Conservation (phyloP, 2,888 invertebrate species). For the Pseudeuparius sepicola region DNA sequence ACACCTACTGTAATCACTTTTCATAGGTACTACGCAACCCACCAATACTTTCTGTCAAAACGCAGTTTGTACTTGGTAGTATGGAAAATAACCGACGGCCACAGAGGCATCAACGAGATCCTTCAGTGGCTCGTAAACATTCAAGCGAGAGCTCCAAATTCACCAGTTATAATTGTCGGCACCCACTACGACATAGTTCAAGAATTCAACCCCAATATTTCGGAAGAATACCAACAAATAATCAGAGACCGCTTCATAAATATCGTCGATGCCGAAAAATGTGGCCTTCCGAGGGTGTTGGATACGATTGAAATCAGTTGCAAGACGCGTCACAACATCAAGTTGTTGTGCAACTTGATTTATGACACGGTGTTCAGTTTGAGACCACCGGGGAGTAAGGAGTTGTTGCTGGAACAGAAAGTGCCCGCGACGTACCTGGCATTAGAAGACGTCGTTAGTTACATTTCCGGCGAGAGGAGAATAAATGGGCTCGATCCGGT, state of each 20-base stretch:
- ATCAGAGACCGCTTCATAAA: slow-evolving; percentile 84
- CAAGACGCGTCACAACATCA: slow-evolving; percentile 81
- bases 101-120: slow-evolving; percentile 80
- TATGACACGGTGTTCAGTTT: slow-evolving; percentile 91
- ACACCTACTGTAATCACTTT: slow-evolving; percentile 9
- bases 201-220: slow-evolving; percentile 47
- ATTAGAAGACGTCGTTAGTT: slow-evolving; percentile 82
- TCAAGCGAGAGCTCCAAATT: slow-evolving; percentile 88
- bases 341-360: slow-evolving; percentile 79
- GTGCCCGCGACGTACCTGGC: slow-evolving; percentile 94
- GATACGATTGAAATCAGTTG: slow-evolving; percentile 89
- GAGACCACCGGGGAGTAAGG: slow-evolving; percentile 83
- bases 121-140: slow-evolving; percentile 95
- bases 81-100: slow-evolving; percentile 90
- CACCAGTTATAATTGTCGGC: slow-evolving; percentile 92
- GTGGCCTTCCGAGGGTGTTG: slow-evolving; percentile 85
- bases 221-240: slow-evolving; percentile 78
- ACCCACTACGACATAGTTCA: slow-evolving; percentile 88
- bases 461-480: slow-evolving; percentile 68
- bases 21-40: slow-evolving; percentile 85
- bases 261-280: slow-evolving; percentile 91
- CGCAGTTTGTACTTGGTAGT: slow-evolving; percentile 90
- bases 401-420: slow-evolving; percentile 81
- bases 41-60: slow-evolving; percentile 95
- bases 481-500: slow-evolving; percentile 68